phyloP scores from a whole-genome alignment of 2,888 invertebrate species.

The Trypoxylon attenuatum region DNA sequence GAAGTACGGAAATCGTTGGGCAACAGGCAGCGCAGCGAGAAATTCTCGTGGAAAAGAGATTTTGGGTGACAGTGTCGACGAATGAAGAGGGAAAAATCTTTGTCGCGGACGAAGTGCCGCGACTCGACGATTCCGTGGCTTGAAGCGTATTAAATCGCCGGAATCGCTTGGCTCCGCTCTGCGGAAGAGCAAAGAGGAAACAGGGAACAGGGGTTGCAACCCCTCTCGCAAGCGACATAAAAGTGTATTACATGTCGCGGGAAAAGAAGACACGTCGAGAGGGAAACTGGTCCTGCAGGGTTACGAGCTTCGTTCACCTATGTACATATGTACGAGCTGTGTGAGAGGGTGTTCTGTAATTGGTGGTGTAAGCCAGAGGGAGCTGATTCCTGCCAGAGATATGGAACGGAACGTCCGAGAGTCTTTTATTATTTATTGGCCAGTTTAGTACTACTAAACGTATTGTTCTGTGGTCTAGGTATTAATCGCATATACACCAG shows the following conservation, averaged over 20 bases:
- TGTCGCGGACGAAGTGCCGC: conserved; percentile 2
- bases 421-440: conserved; percentile 29
- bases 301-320: conserved; percentile 6
- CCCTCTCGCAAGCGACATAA: conserved; percentile 56
- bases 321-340: conserved; percentile 4
- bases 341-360: conserved; percentile 16
- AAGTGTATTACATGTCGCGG: conserved; percentile 61
- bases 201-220: conserved; percentile 43
- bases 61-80: conserved; percentile 2
- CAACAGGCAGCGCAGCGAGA: background rate
- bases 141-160: conserved; percentile 46
- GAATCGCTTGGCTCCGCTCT: conserved; percentile 14
- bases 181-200: conserved; percentile 35
- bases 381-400: conserved; percentile 25
- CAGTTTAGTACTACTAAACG: background rate
- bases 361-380: conserved; percentile 25
- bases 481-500: too few relatives aligned
- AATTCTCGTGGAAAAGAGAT: conserved; percentile 24
- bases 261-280: conserved; percentile 45
- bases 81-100: conserved; percentile 19
- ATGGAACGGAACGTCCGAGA: conserved; percentile 19
- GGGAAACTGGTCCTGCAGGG: conserved; percentile 10
- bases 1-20: too few relatives aligned
- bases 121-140: conserved; percentile 40
- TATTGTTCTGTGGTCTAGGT: too few relatives aligned